These are phyloP conservation scores for Leptodactylus fallax DNA, from an alignment of 2,797 vertebrate genomes.

Conservation along the genomic window DNA sequence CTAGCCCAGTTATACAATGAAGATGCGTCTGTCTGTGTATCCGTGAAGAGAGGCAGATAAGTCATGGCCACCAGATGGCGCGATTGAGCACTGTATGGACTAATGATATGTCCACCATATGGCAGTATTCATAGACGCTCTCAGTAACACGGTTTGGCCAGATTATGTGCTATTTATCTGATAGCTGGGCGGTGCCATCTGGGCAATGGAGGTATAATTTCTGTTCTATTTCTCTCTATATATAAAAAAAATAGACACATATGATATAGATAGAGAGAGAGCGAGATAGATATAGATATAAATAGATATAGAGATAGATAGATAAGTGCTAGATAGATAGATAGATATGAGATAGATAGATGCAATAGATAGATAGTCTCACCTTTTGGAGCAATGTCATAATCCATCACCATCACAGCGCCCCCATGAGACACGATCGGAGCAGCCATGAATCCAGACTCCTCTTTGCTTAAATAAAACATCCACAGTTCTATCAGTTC, in stretches of 20 bases:
- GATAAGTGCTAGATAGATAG: neutral
- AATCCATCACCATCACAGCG: constrained; percentile 83
- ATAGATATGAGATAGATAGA: neutral
- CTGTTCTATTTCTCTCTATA: too few species aligned
- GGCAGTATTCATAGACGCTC: too few species aligned
- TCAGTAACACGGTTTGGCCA: too few species aligned
- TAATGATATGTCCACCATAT: too few species aligned
- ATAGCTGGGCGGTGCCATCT: too few species aligned
- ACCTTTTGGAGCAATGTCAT: constrained; percentile 91
- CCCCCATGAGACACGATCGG: constrained; percentile 81
- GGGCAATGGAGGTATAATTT: too few species aligned
- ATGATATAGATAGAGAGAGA: neutral
- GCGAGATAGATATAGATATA: neutral
- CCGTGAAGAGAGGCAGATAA: too few species aligned
- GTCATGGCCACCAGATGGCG: too few species aligned
- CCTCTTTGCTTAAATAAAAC: constrained; percentile 81
- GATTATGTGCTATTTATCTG: too few species aligned
- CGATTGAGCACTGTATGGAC: too few species aligned
- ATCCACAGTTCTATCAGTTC: neutral
- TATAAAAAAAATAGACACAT: neutral
- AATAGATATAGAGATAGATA: neutral
- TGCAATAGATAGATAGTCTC: constrained; percentile 32
- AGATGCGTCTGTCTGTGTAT: too few species aligned
- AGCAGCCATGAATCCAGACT: constrained; percentile 87
- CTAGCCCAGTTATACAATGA: too few species aligned